Conservation (phyloP, 2,797 vertebrate genomes). For the Pangasius larnaudii region DNA sequence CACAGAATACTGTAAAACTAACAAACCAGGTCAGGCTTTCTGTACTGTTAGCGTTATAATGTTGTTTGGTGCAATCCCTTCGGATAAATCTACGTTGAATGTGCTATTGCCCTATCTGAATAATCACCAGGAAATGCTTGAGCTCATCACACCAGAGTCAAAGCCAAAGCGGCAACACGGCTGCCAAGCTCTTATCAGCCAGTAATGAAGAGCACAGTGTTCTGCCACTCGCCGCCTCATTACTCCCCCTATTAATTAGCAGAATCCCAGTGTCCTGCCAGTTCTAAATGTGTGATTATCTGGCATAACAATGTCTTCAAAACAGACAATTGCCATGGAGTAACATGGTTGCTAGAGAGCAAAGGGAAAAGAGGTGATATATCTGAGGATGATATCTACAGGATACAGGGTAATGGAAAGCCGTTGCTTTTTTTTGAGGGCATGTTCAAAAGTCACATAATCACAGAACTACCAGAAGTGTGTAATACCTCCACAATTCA, state of each 20-base stretch:
- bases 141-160: constrained; percentile 24
- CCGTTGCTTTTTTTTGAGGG: constrained; percentile 14
- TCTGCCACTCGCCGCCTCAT: constrained; percentile 45
- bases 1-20: neutral
- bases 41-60: neutral
- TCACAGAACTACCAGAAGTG: neutral
- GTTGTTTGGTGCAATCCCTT: neutral
- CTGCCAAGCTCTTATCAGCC: constrained; percentile 43
- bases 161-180: constrained; percentile 18
- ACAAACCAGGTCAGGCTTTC: neutral
- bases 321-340: constrained; percentile 17
- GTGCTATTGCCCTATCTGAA: constrained; percentile 16
- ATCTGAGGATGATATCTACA: neutral
- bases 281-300: constrained; percentile 41
- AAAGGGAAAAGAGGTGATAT: neutral
- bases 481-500: neutral
- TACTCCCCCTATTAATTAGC: constrained; percentile 53
- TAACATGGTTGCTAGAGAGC: neutral
- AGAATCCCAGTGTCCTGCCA: constrained; percentile 31
- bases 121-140: constrained; percentile 16
- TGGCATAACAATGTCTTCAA: constrained; percentile 26
- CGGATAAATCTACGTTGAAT: neutral
- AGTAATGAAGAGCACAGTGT: constrained; percentile 43
- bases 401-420: neutral
- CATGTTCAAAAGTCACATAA: constrained; percentile 1